Conservation (phyloP, 2,113 vertebrate species). For the Aegithalos caudatus region DNA sequence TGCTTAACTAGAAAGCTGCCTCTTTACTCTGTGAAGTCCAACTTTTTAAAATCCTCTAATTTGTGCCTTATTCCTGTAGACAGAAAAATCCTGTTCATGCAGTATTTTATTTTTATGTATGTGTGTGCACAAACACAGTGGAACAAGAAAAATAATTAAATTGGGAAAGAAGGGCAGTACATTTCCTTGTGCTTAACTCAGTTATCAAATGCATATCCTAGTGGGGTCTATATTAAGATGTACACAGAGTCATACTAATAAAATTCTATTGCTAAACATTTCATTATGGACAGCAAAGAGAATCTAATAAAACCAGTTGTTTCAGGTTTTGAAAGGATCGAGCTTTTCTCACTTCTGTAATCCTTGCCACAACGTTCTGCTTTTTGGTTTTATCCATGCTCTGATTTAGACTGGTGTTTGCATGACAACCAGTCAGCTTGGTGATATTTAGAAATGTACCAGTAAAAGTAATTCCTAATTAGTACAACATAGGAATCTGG, state of each 20-base stretch:
- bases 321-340: neutral
- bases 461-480: conserved; percentile 1
- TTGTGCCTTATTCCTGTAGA: neutral
- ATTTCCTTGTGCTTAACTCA: neutral
- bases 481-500: neutral
- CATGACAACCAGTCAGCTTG: neutral
- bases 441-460: neutral
- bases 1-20: neutral
- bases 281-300: neutral
- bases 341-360: neutral
- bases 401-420: neutral
- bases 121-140: neutral
- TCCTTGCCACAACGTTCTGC: neutral
- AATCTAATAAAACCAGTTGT: neutral
- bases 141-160: neutral
- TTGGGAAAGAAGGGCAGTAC: neutral
- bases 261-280: neutral
- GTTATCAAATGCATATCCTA: neutral
- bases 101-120: neutral
- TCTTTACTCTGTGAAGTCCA: neutral
- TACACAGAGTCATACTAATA: neutral
- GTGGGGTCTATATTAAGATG: neutral
- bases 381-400: conserved; percentile 4
- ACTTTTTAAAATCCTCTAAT: neutral
- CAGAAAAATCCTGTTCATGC: neutral